Base-by-base conservation (phyloP, 2,797 vertebrate genomes). In the Mormyrus hasselquistii region DNA sequence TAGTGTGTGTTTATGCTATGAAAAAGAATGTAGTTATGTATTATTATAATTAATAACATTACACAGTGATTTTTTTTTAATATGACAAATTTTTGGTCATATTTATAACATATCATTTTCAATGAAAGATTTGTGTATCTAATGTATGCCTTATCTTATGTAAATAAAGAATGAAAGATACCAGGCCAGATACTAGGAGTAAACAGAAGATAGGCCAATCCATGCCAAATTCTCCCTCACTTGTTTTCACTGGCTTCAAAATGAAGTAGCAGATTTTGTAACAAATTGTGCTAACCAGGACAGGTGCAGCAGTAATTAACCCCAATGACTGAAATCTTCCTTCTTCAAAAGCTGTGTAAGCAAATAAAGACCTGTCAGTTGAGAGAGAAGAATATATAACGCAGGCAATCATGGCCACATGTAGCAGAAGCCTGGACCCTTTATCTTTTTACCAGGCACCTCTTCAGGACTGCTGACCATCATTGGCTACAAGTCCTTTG, bases 381-480 rank as follows among this genome's bases (percentile, higher is more conserved):
- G 92, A 95, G 93, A 91, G 92, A 93, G 92, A 93, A 91, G 92
- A 90, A 94, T 90, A 94, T 91, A 90, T 91, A 93, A 91, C 91
- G 92, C 91, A 93, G 94, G 91, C 89, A 88, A 90, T 90, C 88
- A 0, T 47, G 65, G 92, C 79, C 0, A 88, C 14, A 0, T 92
- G 94, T 94, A 95, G 95, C 93, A 92, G 92, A 92, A 93, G 94
- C 88, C 69, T 91, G 91, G 92, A 91, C 89, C 73, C 73, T 94
- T 95, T 95, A 97, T 97, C 95, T 97, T 92, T 97, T 97, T 96
- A 95, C 95, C 96, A 97, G 97, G 94, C 93, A 91, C 44, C 90
- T 91, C 92, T 93, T 94, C 47, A 91, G 92, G 93, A 94, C 93
- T 90, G 92, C 89, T 49, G 50, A 90, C 90, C 22, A 88, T 92